phyloP scores from a whole-genome alignment of 2,888 invertebrate species.

The Vandiemenella viatica region DNA sequence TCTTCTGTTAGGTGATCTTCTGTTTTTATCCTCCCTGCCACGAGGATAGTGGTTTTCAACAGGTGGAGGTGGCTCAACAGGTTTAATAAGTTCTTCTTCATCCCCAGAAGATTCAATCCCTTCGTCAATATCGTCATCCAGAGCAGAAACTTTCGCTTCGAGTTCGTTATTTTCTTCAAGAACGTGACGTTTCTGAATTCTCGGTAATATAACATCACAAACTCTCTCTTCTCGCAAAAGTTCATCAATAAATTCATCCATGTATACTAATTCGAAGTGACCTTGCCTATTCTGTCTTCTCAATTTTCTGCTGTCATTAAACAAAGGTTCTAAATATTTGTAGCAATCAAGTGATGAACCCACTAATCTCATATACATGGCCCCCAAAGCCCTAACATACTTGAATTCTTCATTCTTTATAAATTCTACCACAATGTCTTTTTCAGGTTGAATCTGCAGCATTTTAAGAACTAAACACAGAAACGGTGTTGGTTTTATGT shows the following conservation, averaged over 20 bases:
- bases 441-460: conserved; percentile 98
- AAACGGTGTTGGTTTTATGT: conserved; percentile 94
- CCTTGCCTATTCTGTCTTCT: conserved; percentile 77
- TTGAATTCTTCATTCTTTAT: conserved; percentile 99
- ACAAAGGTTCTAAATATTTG: conserved; percentile 93
- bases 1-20: conserved; percentile 10
- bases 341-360: conserved; percentile 91
- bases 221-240: conserved; percentile 81
- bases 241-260: conserved; percentile 97
- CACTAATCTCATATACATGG: conserved; percentile 88
- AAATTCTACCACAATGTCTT: conserved; percentile 97
- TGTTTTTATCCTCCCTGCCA: conserved; percentile 29
- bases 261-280: conserved; percentile 76
- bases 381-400: conserved; percentile 92
- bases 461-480: conserved; percentile 89
- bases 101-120: conserved; percentile 56
- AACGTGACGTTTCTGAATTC: conserved; percentile 79
- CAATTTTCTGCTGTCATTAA: conserved; percentile 92
- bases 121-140: conserved; percentile 82
- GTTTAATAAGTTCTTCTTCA: conserved; percentile 32
- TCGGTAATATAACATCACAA: conserved; percentile 90
- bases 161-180: conserved; percentile 91
- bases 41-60: conserved; percentile 26
- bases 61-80: conserved; percentile 20
- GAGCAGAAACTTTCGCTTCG: conserved; percentile 53